phyloP scores from a whole-genome alignment of 2,797 vertebrate species.

The Poeciliopsis gracilis region DNA sequence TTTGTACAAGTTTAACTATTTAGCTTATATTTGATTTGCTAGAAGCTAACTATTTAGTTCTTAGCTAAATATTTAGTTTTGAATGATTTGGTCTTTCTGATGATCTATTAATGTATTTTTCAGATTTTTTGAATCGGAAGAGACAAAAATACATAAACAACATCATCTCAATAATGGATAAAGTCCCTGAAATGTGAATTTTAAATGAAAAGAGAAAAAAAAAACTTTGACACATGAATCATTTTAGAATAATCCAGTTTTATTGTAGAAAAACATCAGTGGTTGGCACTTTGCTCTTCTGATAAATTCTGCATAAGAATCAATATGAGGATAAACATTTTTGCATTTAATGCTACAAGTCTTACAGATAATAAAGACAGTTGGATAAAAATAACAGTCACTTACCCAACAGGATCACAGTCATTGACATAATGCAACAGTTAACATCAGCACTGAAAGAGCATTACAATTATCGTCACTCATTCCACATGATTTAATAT shows the following conservation, averaged over 20 bases:
- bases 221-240: not conserved
- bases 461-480: not conserved
- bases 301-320: not conserved
- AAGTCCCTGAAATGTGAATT: not conserved
- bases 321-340: not conserved
- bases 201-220: not conserved
- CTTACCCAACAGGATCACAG: not conserved
- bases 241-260: constrained; percentile 22
- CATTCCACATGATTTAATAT: constrained; percentile 5
- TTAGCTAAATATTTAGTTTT: not conserved
- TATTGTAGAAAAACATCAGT: constrained; percentile 54
- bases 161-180: not conserved
- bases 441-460: not conserved
- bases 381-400: not conserved
- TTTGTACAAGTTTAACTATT: not conserved
- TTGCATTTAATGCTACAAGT: constrained; percentile 4
- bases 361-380: not conserved
- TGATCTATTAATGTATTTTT: too few species aligned
- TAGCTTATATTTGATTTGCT: not conserved
- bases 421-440: not conserved
- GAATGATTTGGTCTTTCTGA: too few species aligned
- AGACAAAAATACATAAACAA: not conserved
- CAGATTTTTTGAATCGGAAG: not conserved
- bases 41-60: not conserved
- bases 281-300: constrained; percentile 40